Evolutionary conservation across 2,113 vertebrate species (phyloP), one percentile per base, ranked within the genome.

Genomic region (Cygnus atratus): DNA sequence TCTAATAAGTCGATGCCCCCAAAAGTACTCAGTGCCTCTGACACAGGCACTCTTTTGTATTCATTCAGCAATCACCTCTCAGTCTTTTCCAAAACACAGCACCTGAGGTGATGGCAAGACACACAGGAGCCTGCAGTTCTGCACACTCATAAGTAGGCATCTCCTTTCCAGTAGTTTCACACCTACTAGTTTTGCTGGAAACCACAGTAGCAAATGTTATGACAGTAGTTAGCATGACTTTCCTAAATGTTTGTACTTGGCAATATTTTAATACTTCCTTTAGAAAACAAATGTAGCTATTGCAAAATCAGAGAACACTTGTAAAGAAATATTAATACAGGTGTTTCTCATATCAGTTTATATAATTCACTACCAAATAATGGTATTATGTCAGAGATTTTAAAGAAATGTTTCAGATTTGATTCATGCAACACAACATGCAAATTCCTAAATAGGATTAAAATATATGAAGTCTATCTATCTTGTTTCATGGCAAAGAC

Each of bases 381-480:
- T 39, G 7, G 12, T 13, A 67, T 90, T 84, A 80, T 19, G 18
- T 26, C 24, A 39, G 11, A 86, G 11, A 68, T 92, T 41, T 86
- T 90, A 81, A 84, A 79, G 13, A 88, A 74, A 71, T 5, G 3
- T 24, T 87, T 94, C 68, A 48, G 12, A 81, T 68, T 52, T 75
- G 43, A 94, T 92, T 90, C 59, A 68, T 39, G 25, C 50, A 88
- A 88, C 22, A 71, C 59, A 88, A 90, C 41, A 52, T 16, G 25
- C 12, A 84, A 81, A 95, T 81, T 74, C 33, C 65, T 71, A 74
- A 92, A 93, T 18, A 87, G 39, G 29, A 93, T 90, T 94, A 90
- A 90, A 92, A 73, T 46, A 88, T 41, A 96, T 83, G 46, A 94
- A 94, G 35, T 84, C 41, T 1, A 77, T 84, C 39, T 75, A 76